Evolutionary conservation across 2,797 vertebrate genomes (phyloP).

Genomic region (Coendou prehensilis): DNA sequence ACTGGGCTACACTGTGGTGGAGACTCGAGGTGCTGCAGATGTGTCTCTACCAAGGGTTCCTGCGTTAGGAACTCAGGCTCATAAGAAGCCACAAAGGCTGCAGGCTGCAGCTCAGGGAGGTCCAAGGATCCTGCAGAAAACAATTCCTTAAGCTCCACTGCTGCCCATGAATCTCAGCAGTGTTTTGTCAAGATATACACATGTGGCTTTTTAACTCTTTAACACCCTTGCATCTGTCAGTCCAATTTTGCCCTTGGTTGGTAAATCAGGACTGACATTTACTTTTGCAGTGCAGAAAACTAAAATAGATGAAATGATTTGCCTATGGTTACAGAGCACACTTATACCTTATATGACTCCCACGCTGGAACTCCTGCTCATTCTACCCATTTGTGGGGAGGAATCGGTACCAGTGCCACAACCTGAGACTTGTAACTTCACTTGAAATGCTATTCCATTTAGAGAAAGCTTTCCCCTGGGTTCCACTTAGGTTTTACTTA

Average conservation of each 20-base stretch:
- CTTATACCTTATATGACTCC: not conserved
- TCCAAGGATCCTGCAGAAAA: constrained; percentile 80
- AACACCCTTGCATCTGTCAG: not conserved
- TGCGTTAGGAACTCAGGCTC: constrained; percentile 84
- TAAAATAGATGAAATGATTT: not conserved
- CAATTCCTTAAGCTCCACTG: constrained; percentile 10
- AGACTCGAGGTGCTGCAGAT: constrained; percentile 86
- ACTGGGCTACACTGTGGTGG: constrained; percentile 87
- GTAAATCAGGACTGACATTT: not conserved
- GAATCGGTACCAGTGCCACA: not conserved
- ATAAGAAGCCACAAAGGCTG: constrained; percentile 89
- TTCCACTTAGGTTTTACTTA: not conserved
- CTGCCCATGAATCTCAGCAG: not conserved
- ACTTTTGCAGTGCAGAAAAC: not conserved
- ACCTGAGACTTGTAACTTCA: not conserved
- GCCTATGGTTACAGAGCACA: not conserved
- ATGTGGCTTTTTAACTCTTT: not conserved
- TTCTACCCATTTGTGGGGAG: not conserved
- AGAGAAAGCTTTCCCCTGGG: not conserved
- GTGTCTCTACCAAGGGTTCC: constrained; percentile 85
- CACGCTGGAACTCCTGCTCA: not conserved
- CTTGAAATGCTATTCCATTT: not conserved
- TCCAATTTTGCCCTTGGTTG: not conserved
- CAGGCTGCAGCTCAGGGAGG: constrained; percentile 85
- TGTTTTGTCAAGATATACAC: not conserved